Conservation (phyloP, 2,113 vertebrate species). For the Callithrix jacchus region DNA sequence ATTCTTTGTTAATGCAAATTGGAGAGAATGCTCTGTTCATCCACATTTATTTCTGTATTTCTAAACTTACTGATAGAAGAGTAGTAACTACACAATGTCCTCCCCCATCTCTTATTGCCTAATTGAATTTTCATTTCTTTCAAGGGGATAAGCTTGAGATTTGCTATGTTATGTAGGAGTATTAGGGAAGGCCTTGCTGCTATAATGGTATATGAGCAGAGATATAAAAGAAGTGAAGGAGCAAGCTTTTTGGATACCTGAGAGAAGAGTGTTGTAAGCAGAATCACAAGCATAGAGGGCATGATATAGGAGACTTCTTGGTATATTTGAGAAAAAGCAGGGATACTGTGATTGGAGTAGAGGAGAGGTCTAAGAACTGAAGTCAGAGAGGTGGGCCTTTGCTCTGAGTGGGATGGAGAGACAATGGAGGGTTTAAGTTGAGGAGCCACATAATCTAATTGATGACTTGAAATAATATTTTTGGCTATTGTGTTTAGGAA, state of each 20-base stretch:
- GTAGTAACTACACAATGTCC: neutral
- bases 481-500: neutral
- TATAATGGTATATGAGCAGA: neutral
- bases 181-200: neutral
- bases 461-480: neutral
- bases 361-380: neutral
- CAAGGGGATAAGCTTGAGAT: neutral
- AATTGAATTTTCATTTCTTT: neutral
- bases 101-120: neutral
- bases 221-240: neutral
- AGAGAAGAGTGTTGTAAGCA: neutral
- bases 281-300: neutral
- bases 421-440: neutral
- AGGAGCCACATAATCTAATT: neutral
- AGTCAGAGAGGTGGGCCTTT: neutral
- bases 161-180: neutral
- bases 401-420: neutral
- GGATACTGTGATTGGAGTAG: neutral
- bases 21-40: neutral
- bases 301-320: neutral
- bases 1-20: conserved; percentile 30
- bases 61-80: neutral
- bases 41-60: conserved; percentile 10
- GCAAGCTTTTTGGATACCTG: neutral
- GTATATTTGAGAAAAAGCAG: neutral